Evolutionary conservation across 2,888 invertebrate species (phyloP).

Genomic region (Tubulanus polymorphus): DNA sequence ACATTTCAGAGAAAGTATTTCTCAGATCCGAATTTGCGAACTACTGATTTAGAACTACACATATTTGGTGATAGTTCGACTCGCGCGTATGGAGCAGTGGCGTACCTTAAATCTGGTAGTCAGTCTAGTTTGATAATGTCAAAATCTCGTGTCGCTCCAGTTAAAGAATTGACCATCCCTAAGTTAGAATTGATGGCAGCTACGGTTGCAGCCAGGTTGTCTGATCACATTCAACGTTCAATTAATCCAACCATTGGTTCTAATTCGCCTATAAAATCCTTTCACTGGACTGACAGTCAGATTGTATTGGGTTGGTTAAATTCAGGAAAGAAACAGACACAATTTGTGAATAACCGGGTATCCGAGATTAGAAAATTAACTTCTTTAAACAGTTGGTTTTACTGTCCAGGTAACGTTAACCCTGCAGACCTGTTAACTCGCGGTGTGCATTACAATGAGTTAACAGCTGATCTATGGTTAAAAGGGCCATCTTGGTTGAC

Average conservation of each 20-base stretch:
- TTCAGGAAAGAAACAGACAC: conserved; percentile 5
- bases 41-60: conserved; percentile 6
- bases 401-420: conserved; percentile 27
- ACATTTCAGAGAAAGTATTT: too few relatives aligned
- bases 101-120: not conserved
- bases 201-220: conserved; percentile 3
- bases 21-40: too few relatives aligned
- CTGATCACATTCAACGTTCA: too few relatives aligned
- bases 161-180: conserved; percentile 9
- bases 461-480: conserved; percentile 24
- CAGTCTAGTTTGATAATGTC: conserved; percentile 4
- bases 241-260: too few relatives aligned
- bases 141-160: conserved; percentile 9
- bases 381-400: conserved; percentile 19
- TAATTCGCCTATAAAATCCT: too few relatives aligned
- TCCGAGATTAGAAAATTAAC: conserved; percentile 21
- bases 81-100: conserved; percentile 7
- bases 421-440: conserved; percentile 33
- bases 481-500: conserved; percentile 23
- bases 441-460: conserved; percentile 18
- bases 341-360: conserved; percentile 26
- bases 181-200: conserved; percentile 11
- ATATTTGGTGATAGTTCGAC: conserved; percentile 10
- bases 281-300: conserved; percentile 23
- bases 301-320: conserved; percentile 25